These are phyloP conservation scores for Apodemus sylvaticus DNA, from an alignment of 2,113 vertebrate genomes.

Conservation along the genomic window DNA sequence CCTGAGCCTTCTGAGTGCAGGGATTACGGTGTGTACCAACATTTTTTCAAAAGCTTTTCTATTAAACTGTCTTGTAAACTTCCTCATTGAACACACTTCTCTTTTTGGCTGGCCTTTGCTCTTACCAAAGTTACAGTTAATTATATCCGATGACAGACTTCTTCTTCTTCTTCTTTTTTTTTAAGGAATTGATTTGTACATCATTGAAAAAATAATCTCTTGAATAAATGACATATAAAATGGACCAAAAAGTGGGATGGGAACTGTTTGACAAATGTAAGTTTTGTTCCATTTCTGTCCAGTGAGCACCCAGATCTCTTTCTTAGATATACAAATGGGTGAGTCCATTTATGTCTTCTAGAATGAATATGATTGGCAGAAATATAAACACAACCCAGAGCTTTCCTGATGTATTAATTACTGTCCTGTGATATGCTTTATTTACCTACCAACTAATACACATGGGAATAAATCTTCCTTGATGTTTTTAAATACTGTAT, in stretches of 20 bases:
- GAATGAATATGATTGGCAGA: not conserved
- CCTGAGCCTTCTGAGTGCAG: not conserved
- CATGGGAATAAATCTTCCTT: not conserved
- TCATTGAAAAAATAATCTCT: not conserved
- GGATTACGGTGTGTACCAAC: not conserved
- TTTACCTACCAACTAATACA: not conserved
- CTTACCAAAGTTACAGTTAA: not conserved
- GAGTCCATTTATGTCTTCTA: not conserved
- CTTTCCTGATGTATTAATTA: not conserved
- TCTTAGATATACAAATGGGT: not conserved
- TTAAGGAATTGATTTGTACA: not conserved
- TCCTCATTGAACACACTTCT: not conserved
- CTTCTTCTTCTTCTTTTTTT: not conserved
- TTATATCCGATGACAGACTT: not conserved
- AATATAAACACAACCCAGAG: not conserved
- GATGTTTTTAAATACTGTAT: not conserved
- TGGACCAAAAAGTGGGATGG: not conserved
- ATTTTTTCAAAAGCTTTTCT: not conserved
- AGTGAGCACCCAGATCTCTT: not conserved
- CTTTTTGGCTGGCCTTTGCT: not conserved
- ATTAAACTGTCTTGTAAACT: not conserved
- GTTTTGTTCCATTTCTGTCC: not conserved
- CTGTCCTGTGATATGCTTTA: not conserved
- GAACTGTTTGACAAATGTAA: not conserved
- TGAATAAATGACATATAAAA: not conserved